A percentile compares a stretch with the other conserved stretches of the same genome.
Conservation (phyloP, 2,113 vertebrate species). For the Anguilla japonica region DNA sequence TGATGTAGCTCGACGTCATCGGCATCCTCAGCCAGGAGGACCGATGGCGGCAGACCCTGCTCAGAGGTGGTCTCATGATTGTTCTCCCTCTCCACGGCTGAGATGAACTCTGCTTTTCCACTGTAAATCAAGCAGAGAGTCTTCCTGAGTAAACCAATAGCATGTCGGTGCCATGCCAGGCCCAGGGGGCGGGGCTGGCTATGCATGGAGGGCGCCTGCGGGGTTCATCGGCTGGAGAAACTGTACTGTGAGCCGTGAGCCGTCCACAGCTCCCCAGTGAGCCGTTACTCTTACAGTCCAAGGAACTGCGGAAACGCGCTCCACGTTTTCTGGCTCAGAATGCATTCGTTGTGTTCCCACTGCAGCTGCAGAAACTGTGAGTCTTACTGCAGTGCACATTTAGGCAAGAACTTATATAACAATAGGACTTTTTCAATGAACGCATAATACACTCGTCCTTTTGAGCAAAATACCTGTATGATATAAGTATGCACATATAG, state of each 20-base stretch:
- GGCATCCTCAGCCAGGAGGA: not conserved
- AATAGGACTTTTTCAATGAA: not conserved
- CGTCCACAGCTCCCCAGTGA: not conserved
- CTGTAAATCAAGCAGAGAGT: slow-evolving; percentile 12
- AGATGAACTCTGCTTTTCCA: slow-evolving; percentile 5
- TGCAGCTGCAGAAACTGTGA: not conserved
- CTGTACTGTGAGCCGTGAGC: not conserved
- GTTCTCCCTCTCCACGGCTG: not conserved
- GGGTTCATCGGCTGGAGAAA: not conserved
- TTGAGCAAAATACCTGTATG: not conserved
- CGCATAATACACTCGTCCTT: too few species aligned
- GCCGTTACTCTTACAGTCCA: not conserved
- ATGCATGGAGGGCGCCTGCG: not conserved
- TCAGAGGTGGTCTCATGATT: not conserved
- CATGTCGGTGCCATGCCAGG: slow-evolving; percentile 14
- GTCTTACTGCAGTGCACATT: not conserved
- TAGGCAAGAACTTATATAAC: not conserved
- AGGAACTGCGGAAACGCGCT: not conserved
- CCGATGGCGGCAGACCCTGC: not conserved
- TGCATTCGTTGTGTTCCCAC: not conserved
- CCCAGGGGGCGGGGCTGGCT: not conserved
- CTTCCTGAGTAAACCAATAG: not conserved
- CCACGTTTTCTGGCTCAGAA: not conserved
- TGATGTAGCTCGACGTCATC: not conserved
- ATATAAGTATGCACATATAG: not conserved